Conservation (phyloP, 2,888 invertebrate species). For the Tetranychus piercei region DNA sequence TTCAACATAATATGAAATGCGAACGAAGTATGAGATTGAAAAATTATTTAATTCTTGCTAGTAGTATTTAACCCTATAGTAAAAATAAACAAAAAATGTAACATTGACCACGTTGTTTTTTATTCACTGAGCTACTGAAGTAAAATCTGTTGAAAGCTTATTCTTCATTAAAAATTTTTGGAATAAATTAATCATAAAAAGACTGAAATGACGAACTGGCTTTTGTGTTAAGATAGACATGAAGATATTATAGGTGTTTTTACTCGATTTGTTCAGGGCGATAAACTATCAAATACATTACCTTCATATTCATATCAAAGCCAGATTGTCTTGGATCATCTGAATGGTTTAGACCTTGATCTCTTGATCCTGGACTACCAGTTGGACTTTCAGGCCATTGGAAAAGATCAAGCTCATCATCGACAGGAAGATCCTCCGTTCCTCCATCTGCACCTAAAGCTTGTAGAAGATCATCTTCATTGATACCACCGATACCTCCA, state of each 20-base stretch:
- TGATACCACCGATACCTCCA: slow-evolving; percentile 5
- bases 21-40: not conserved
- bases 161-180: no score
- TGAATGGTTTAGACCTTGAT: slow-evolving; percentile 32
- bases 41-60: not conserved
- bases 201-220: no score
- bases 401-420: slow-evolving; percentile 24
- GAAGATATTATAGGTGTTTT: no score
- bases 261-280: no score
- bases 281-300: no score
- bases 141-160: no score
- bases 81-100: no score
- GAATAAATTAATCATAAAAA: no score
- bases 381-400: slow-evolving; percentile 40
- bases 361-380: slow-evolving; percentile 40
- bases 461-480: slow-evolving; percentile 36
- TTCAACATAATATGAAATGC: no score
- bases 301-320: slow-evolving; percentile 12
- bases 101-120: no score
- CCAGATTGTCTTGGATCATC: slow-evolving; percentile 37
- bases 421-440: slow-evolving; percentile 18
- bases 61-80: not conserved
- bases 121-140: no score
- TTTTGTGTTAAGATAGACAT: no score
- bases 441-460: slow-evolving; percentile 5